Evolutionary conservation across 2,888 invertebrate species (phyloP).

Genomic region (Marasmarcha lunaedactyla): DNA sequence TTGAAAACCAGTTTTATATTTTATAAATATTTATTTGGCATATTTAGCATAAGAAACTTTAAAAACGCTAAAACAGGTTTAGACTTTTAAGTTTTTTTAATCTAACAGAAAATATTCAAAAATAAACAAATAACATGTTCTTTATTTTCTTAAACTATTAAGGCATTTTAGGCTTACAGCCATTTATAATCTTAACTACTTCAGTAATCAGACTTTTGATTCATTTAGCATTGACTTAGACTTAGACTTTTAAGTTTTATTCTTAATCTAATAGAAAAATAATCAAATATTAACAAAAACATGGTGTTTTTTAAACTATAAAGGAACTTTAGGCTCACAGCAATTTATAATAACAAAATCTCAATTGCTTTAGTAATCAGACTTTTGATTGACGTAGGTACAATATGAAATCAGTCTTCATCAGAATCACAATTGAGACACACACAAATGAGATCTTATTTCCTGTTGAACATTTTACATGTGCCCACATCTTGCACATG

Average conservation of each 20-base stretch:
- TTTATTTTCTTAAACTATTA: neutral
- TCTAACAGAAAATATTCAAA: too few relatives aligned
- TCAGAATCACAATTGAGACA: neutral
- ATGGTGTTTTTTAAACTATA: neutral
- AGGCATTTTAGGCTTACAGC: too few relatives aligned
- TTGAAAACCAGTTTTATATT: neutral
- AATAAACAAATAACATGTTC: too few relatives aligned
- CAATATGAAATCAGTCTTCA: too few relatives aligned
- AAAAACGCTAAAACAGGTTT: neutral
- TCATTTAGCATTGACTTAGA: neutral
- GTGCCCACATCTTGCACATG: too few relatives aligned
- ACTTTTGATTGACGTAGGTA: neutral
- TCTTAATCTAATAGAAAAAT: too few relatives aligned
- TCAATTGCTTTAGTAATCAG: too few relatives aligned
- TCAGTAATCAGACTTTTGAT: too few relatives aligned
- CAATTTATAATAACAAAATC: neutral
- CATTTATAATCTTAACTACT: too few relatives aligned
- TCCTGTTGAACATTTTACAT: too few relatives aligned
- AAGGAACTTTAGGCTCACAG: too few relatives aligned
- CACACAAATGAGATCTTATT: neutral
- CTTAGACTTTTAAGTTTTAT: neutral
- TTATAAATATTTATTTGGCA: neutral
- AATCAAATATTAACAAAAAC: neutral
- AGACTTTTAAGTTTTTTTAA: neutral
- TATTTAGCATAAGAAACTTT: neutral